phyloP scores from a whole-genome alignment of 1,140 invertebrate species.

The Chlorops oryzae region DNA sequence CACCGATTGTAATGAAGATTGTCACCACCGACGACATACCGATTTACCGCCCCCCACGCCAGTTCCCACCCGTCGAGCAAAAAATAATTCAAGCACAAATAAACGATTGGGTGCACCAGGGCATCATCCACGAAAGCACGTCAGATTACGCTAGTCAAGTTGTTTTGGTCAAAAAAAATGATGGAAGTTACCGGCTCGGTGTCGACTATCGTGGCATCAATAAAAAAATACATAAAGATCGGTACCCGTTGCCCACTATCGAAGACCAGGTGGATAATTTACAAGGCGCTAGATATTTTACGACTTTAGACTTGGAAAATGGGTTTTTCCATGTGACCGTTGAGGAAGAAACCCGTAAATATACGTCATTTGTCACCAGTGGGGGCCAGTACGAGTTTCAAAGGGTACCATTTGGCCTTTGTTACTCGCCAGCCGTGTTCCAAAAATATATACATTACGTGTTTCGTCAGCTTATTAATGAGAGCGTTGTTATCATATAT shows the following conservation, averaged over 20 bases:
- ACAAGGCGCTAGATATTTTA: conserved; percentile 36
- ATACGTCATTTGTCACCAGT: conserved; percentile 46
- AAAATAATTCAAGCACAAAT: conserved; percentile 29
- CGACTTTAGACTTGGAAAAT: conserved; percentile 40
- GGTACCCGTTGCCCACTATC: too few species aligned
- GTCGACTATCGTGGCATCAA: not conserved
- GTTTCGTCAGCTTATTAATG: conserved; percentile 9
- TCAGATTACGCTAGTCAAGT: conserved; percentile 47
- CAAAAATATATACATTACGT: conserved; percentile 25
- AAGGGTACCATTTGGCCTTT: conserved; percentile 47
- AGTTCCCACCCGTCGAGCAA: conserved; percentile 29
- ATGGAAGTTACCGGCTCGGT: too few species aligned
- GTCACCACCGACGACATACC: conserved; percentile 20
- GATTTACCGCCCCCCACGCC: conserved; percentile 25
- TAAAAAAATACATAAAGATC: conserved; percentile 16
- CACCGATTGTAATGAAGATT: conserved; percentile 15
- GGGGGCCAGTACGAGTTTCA: conserved; percentile 44
- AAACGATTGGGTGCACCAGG: conserved; percentile 27
- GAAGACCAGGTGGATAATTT: conserved; percentile 47
- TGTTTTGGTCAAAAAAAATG: conserved; percentile 41
- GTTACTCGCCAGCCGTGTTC: conserved; percentile 27
- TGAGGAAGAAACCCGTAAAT: conserved; percentile 30
- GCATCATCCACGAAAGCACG: conserved; percentile 27
- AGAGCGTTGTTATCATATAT: conserved; percentile 17
- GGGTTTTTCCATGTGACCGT: conserved; percentile 50